These are phyloP conservation scores for Neodiprion virginianus DNA, from an alignment of 1,140 invertebrate genomes.

Conservation along the genomic window DNA sequence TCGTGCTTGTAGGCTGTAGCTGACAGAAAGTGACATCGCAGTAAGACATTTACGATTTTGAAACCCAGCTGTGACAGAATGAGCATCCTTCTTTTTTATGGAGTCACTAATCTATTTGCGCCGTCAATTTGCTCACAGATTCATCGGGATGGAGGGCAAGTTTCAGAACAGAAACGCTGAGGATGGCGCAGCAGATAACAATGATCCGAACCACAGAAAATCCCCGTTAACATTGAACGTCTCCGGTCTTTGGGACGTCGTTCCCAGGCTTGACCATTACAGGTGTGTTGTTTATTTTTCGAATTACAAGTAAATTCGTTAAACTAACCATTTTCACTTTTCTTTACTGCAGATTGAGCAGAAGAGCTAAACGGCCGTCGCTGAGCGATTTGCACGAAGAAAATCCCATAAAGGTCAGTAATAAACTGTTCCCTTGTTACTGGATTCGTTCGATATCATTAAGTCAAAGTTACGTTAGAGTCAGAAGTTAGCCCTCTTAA, in stretches of 20 bases:
- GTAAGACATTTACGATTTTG: too few relatives aligned
- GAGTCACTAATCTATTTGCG: background rate
- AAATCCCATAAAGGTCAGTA: constrained; percentile 58
- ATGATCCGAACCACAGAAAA: constrained; percentile 46
- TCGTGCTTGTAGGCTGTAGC: too few relatives aligned
- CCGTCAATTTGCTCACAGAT: constrained; percentile 35
- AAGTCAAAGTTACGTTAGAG: too few relatives aligned
- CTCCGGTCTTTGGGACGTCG: constrained; percentile 71
- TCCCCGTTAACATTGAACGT: constrained; percentile 53
- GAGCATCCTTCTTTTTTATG: background rate
- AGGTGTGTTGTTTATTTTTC: constrained; percentile 66
- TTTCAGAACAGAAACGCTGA: constrained; percentile 42
- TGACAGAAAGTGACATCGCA: too few relatives aligned
- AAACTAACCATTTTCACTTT: constrained; percentile 14
- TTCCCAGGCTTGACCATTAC: constrained; percentile 90
- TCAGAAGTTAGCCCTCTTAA: too few relatives aligned
- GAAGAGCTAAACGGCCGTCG: constrained; percentile 75
- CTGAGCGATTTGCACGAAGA: constrained; percentile 74
- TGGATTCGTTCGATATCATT: too few relatives aligned
- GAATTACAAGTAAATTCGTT: background rate
- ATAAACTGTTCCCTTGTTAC: constrained; percentile 7
- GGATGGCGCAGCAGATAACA: constrained; percentile 36
- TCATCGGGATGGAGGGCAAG: constrained; percentile 48
- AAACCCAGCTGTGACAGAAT: background rate
- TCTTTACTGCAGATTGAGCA: constrained; percentile 54